Base-by-base conservation (phyloP, 2,113 vertebrate genomes). In the Pterophyllum scalare region DNA sequence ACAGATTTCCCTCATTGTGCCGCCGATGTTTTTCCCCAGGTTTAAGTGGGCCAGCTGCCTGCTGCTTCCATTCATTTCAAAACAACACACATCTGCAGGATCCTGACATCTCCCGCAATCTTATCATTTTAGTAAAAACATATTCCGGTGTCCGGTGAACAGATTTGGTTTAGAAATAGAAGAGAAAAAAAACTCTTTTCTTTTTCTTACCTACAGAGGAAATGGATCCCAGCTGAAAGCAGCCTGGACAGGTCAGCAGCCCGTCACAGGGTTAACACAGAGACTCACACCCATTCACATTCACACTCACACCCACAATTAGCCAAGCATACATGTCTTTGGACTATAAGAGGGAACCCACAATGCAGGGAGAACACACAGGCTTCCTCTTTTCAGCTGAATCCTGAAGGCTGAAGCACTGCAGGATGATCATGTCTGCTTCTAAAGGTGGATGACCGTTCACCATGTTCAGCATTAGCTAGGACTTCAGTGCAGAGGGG, bases 331-430 rank as follows among this genome's bases (percentile, higher is more conserved):
- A 40, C 5, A 49, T 46, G 8, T 67, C 64, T 67, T 46, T 0
- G 0, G 0, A 28, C 22, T 46, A 28, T 67, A 26, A 11, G 38
- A 40, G 8, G 38, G 11, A 40, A 40, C 38, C 2, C 38, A 40
- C 38, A 40, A 3, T 43, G 11, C 4, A 43, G 3, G 11, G 24
- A 49, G 15, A 70, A 70, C 64, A 0, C 7, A 28, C 9, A 49
- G 24, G 19, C 8, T 70, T 70, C 24, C 38, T 70, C 26, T 15
- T 15, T 26, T 28, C 40, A 49, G 38, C 40, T 70, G 24, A 70
- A 70, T 12, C 15, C 0, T 49, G 24, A 12, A 70, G 28, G 15
- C 0, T 49, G 24, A 12, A 70, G 28, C 49, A 49, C 19, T 28
- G 38, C 15, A 28, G 26, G 40, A 0, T 49, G 3, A 49, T 70